Conservation (phyloP, 2,113 vertebrate species). For the Herpetotheres cachinnans region DNA sequence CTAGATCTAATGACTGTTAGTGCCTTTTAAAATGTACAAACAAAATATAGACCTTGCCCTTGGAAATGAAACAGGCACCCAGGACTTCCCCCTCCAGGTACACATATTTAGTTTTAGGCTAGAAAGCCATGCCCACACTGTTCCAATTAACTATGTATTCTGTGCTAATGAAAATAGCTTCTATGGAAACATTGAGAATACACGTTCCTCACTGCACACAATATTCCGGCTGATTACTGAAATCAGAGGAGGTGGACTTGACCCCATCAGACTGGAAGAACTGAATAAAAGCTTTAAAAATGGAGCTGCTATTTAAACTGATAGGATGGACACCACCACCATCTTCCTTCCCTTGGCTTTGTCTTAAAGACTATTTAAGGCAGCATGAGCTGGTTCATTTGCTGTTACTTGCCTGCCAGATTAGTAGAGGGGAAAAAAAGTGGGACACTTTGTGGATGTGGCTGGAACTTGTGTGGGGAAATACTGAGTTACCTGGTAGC, state of each 20-base stretch:
- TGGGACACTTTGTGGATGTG: accelerated
- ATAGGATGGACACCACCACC: no score
- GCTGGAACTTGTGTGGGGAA: background rate
- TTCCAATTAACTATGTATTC: background rate
- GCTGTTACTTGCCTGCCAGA: background rate
- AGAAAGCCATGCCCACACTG: background rate
- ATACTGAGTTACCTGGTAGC: background rate
- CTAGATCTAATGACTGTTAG: background rate
- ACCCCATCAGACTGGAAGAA: background rate
- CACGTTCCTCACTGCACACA: background rate
- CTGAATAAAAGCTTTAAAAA: background rate
- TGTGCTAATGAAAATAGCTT: background rate
- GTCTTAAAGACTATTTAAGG: background rate
- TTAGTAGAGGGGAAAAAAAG: background rate
- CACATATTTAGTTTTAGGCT: background rate
- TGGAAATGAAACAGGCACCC: background rate
- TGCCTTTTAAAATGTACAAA: background rate
- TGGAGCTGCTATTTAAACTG: background rate
- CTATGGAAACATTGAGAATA: background rate
- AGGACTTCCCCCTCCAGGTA: background rate
- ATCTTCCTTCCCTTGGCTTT: background rate
- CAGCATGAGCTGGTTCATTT: background rate
- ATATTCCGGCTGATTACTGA: background rate
- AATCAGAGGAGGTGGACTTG: background rate
- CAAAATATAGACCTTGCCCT: background rate